Evolutionary conservation across 2,888 invertebrate genomes (phyloP).

Genomic region (Sylvicola cinctus): DNA sequence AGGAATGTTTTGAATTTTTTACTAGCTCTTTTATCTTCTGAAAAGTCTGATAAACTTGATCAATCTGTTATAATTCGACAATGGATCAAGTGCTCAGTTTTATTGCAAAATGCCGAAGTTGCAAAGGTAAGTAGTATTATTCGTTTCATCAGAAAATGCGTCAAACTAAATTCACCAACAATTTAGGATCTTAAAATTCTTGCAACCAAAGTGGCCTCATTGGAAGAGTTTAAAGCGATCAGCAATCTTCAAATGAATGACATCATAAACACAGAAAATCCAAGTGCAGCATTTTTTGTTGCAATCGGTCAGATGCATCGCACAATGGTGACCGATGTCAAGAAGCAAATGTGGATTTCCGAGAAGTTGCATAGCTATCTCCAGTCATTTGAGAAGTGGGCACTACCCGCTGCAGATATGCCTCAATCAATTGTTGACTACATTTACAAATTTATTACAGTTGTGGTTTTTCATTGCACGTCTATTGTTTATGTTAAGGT

Average conservation of each 20-base stretch:
- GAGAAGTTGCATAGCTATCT: too few relatives aligned
- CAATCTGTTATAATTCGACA: conserved; percentile 15
- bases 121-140: too few relatives aligned
- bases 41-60: conserved; percentile 10
- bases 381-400: too few relatives aligned
- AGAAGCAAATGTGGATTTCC: background rate
- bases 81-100: conserved; percentile 21
- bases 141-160: background rate
- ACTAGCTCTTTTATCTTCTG: background rate
- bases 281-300: conserved; percentile 19
- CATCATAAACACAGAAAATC: conserved; percentile 17
- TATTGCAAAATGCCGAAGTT: too few relatives aligned
- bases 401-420: too few relatives aligned
- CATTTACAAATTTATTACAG: too few relatives aligned
- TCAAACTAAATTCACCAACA: background rate
- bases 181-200: conserved; percentile 14
- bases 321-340: background rate
- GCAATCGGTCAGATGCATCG: conserved; percentile 15
- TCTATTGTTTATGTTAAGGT: conserved; percentile 19
- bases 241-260: conserved; percentile 11
- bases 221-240: conserved; percentile 16
- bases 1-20: conserved; percentile 1
- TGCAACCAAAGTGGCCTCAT: conserved; percentile 12
- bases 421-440: too few relatives aligned
- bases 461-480: conserved; percentile 22